These are phyloP conservation scores for Novumbra hubbsi DNA, from an alignment of 2,797 vertebrate genomes.

Conservation along the genomic window DNA sequence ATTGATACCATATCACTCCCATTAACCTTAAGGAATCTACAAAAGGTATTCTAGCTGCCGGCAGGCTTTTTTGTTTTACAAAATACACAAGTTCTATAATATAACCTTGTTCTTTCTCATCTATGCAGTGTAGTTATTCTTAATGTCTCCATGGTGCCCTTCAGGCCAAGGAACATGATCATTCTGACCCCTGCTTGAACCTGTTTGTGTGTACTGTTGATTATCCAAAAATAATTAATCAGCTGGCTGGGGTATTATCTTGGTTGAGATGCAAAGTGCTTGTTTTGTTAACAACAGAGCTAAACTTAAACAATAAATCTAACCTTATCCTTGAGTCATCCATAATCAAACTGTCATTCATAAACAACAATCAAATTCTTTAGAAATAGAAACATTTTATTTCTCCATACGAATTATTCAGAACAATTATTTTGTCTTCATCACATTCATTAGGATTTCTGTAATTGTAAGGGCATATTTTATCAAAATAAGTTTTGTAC, in stretches of 20 bases:
- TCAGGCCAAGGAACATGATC: background rate
- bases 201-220: background rate
- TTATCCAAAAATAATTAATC: background rate
- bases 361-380: background rate
- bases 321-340: background rate
- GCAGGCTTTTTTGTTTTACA: too few relatives aligned
- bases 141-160: background rate
- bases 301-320: background rate
- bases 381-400: background rate
- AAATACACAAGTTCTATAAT: background rate
- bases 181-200: background rate
- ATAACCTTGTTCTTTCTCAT: background rate
- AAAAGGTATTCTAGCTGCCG: too few relatives aligned
- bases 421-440: background rate
- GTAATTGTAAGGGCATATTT: background rate
- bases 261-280: background rate
- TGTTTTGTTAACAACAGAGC: background rate
- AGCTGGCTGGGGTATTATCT: background rate
- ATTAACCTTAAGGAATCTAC: too few relatives aligned
- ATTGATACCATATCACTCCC: too few relatives aligned
- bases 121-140: background rate
- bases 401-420: background rate
- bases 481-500: background rate
- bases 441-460: conserved; percentile 1
- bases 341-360: background rate